A percentile compares a stretch with the other conserved stretches of the same genome.
phyloP scores from a whole-genome alignment of 2,113 vertebrate species.

The Hippocampus comes region DNA sequence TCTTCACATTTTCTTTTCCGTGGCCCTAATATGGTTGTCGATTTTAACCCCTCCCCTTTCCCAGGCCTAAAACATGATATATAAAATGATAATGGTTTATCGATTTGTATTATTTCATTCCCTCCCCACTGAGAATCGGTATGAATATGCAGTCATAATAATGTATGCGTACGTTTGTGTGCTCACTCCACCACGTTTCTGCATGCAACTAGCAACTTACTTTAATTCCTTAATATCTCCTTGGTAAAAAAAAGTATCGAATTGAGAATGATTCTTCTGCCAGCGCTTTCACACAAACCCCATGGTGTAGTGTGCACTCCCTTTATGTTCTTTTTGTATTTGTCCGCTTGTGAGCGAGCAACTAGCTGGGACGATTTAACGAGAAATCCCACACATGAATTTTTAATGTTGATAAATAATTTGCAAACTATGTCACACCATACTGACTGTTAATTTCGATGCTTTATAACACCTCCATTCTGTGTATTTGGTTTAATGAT shows the following conservation, averaged over 20 bases:
- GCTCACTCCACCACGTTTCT: not conserved
- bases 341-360: not conserved
- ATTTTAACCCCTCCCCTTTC: too few species aligned
- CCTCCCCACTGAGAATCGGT: not conserved
- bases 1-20: too few species aligned
- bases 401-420: conserved; percentile 3
- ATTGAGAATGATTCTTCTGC: not conserved
- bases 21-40: too few species aligned
- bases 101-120: not conserved
- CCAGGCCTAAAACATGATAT: too few species aligned
- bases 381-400: not conserved
- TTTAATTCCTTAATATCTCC: not conserved
- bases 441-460: not conserved
- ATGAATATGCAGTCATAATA: not conserved
- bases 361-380: not conserved
- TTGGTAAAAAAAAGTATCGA: not conserved
- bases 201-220: not conserved
- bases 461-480: not conserved
- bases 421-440: not conserved
- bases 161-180: not conserved
- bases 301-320: not conserved
- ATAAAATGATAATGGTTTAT: too few species aligned
- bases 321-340: not conserved
- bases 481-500: not conserved
- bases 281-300: not conserved